Conservation (phyloP, 1,140 invertebrate genomes). For the Hirudo medicinalis region DNA sequence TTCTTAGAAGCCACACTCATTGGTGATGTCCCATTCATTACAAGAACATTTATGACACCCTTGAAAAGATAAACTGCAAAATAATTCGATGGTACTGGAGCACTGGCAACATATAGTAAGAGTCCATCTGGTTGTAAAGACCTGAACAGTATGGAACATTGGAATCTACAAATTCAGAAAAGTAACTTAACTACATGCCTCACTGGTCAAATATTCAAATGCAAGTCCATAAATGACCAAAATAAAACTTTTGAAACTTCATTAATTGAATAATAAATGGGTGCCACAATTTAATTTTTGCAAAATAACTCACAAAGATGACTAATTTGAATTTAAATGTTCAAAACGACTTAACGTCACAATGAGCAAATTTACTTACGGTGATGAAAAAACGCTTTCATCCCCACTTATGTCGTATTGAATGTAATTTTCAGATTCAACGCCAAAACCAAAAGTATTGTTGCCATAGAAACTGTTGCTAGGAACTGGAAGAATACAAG, state of each 20-base stretch:
- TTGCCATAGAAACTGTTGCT: not conserved
- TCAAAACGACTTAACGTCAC: too few species aligned
- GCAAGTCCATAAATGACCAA: not conserved
- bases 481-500: not conserved
- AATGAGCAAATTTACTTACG: constrained; percentile 12
- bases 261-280: not conserved
- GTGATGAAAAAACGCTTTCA: constrained; percentile 3
- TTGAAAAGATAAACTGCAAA: constrained; percentile 18
- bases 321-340: too few species aligned
- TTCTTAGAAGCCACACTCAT: constrained; percentile 11
- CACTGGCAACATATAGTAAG: constrained; percentile 15
- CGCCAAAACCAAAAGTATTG: not conserved
- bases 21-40: not conserved
- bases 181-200: not conserved
- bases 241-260: not conserved
- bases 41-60: constrained; percentile 13
- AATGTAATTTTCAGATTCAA: constrained; percentile 16
- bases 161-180: constrained; percentile 10
- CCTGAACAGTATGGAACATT: constrained; percentile 10
- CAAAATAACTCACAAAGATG: too few species aligned
- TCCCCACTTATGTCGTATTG: constrained; percentile 12
- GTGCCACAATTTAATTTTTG: too few species aligned
- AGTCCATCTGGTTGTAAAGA: constrained; percentile 20
- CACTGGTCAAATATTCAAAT: not conserved
- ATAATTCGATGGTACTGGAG: not conserved